phyloP scores from a whole-genome alignment of 1,140 invertebrate species.

The Lasioglossum albipes region DNA sequence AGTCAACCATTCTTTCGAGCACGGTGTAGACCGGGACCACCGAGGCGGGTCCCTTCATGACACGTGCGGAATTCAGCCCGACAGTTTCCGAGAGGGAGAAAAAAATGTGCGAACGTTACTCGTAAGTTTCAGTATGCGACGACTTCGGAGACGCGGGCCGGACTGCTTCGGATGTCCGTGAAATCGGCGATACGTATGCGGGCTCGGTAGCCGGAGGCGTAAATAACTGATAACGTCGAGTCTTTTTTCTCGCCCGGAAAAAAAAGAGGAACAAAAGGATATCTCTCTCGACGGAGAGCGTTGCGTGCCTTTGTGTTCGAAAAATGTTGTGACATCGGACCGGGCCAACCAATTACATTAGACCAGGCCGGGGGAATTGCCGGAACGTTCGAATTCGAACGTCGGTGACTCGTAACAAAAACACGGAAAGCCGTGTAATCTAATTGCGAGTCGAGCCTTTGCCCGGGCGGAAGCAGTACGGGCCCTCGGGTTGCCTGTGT shows the following conservation, averaged over 20 bases:
- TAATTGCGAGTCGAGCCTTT: background rate
- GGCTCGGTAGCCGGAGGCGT: background rate
- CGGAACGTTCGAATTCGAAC: background rate
- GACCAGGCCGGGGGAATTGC: background rate
- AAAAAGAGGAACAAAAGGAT: background rate
- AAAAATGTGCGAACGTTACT: background rate
- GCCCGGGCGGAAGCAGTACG: too few relatives aligned
- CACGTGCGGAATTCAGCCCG: slow-evolving; percentile 7
- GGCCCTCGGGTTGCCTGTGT: background rate
- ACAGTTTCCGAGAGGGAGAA: slow-evolving; percentile 12
- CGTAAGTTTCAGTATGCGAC: background rate
- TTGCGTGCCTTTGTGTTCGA: background rate
- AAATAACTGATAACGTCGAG: slow-evolving; percentile 22
- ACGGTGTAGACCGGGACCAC: slow-evolving; percentile 12
- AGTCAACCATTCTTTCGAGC: slow-evolving; percentile 30
- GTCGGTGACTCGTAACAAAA: background rate
- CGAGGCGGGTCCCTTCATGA: slow-evolving; percentile 1
- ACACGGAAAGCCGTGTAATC: background rate
- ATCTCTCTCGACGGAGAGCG: background rate
- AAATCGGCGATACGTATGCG: slow-evolving; percentile 7
- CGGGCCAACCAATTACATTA: slow-evolving; percentile 3
- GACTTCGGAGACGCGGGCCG: background rate
- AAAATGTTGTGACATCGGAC: background rate
- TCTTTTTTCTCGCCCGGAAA: background rate
- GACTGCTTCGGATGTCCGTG: slow-evolving; percentile 10